Evolutionary conservation across 2,888 invertebrate species (phyloP).

Genomic region (Standfussiana lucernea): DNA sequence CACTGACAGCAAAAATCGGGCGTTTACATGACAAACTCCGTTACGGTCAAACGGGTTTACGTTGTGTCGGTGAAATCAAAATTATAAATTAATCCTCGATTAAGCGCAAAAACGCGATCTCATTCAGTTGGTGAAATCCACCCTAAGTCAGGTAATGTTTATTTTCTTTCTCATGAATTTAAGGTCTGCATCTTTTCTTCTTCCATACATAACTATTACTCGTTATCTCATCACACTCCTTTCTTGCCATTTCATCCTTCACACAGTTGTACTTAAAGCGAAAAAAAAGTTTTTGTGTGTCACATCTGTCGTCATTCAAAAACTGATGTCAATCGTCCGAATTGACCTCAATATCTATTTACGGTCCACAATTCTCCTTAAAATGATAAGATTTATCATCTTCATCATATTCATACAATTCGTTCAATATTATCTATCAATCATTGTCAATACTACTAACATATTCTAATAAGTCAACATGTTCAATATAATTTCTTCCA

Average conservation of each 20-base stretch:
- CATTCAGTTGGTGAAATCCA: too few relatives aligned
- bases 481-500: slow-evolving; percentile 17
- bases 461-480: background rate
- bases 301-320: background rate
- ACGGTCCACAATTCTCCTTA: background rate
- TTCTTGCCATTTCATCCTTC: too few relatives aligned
- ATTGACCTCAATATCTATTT: background rate
- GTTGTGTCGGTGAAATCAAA: too few relatives aligned
- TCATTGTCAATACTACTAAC: background rate
- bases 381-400: background rate
- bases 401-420: background rate
- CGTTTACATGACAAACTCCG: too few relatives aligned
- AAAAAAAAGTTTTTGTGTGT: background rate
- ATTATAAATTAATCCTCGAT: too few relatives aligned
- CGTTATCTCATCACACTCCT: too few relatives aligned
- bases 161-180: background rate
- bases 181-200: too few relatives aligned
- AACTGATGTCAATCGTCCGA: background rate
- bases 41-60: too few relatives aligned
- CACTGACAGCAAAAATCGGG: too few relatives aligned
- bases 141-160: background rate
- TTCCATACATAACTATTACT: too few relatives aligned
- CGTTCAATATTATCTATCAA: background rate
- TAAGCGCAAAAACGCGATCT: too few relatives aligned
- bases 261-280: background rate